phyloP scores from a whole-genome alignment of 2,113 vertebrate genomes.

The Gallinago paraguaiae region DNA sequence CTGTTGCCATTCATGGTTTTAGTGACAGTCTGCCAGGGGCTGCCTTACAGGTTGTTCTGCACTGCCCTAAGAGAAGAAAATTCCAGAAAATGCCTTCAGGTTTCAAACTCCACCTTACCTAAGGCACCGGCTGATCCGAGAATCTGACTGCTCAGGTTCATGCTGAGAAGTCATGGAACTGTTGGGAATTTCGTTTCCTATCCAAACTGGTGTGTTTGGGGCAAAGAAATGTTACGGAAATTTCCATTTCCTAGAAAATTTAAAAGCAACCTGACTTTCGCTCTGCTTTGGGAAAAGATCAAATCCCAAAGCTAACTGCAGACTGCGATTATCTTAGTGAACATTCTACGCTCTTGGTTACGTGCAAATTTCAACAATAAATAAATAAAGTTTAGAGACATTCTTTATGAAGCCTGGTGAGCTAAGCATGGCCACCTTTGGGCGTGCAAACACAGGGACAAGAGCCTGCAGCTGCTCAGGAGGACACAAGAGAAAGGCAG shows the following conservation, averaged over 20 bases:
- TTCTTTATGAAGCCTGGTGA: not conserved
- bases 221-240: accelerated
- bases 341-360: not conserved
- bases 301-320: not conserved
- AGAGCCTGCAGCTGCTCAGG: not conserved
- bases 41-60: not conserved
- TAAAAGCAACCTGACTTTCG: not conserved
- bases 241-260: not conserved
- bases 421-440: not conserved
- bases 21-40: not conserved
- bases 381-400: not conserved
- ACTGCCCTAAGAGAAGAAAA: not conserved
- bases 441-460: not conserved
- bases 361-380: not conserved
- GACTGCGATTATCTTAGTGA: not conserved
- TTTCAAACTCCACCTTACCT: not conserved
- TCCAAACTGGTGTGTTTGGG: not conserved
- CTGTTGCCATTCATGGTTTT: not conserved
- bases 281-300: not conserved
- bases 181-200: not conserved
- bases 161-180: not conserved
- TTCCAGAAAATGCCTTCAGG: not conserved
- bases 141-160: not conserved
- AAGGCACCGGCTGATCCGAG: not conserved
- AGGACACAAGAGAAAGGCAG: not conserved